Conservation (phyloP, 2,888 invertebrate genomes). For the Ditylenchus weischeri region DNA sequence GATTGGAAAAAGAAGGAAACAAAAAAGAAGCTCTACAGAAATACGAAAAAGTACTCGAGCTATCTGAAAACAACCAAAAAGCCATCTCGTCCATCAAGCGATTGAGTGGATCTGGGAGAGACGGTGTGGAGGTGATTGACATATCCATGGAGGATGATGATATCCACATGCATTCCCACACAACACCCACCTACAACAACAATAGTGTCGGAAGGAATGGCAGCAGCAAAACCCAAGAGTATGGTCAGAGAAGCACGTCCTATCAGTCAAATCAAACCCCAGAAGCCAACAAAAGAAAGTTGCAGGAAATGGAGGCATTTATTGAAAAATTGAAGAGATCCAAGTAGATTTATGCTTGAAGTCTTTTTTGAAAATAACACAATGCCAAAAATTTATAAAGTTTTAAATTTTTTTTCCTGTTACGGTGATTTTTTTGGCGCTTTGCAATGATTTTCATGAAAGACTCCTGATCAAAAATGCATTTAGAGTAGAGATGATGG, state of each 20-base stretch:
- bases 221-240: neutral
- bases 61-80: neutral
- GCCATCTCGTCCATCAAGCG: neutral
- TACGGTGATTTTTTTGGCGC: too few relatives aligned
- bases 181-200: neutral
- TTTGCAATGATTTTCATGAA: too few relatives aligned
- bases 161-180: neutral
- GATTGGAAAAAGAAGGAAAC: constrained; percentile 25
- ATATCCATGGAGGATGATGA: constrained; percentile 4
- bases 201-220: too few relatives aligned
- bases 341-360: neutral
- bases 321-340: constrained; percentile 21
- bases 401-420: too few relatives aligned
- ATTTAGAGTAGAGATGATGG: too few relatives aligned
- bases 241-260: neutral
- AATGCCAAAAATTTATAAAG: too few relatives aligned
- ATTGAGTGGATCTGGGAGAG: neutral
- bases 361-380: too few relatives aligned
- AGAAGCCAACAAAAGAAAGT: constrained; percentile 12
- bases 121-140: constrained; percentile 6
- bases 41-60: constrained; percentile 15
- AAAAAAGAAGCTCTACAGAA: constrained; percentile 16
- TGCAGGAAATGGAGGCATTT: constrained; percentile 27
- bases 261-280: constrained; percentile 5
- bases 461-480: too few relatives aligned